Percentiles rank a stretch among this genome's conserved stretches.
Conservation (phyloP, 2,888 invertebrate genomes). For the Nemoura dubitans region DNA sequence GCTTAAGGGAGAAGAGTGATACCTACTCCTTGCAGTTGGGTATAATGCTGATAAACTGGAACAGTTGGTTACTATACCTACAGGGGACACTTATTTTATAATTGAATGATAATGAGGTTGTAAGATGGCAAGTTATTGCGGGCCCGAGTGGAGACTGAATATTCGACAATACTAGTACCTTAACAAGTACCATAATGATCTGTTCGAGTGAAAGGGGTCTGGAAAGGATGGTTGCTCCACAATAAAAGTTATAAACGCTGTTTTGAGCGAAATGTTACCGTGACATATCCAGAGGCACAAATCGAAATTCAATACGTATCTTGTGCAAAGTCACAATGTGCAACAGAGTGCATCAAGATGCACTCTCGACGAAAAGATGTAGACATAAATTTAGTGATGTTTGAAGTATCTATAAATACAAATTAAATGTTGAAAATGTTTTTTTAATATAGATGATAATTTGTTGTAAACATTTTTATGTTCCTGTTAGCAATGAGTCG, state of each 20-base stretch:
- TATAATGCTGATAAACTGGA: background rate
- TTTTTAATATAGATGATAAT: background rate
- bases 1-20: background rate
- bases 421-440: conserved; percentile 18
- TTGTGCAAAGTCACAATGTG: background rate
- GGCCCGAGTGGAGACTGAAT: conserved; percentile 25
- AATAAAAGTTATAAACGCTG: background rate
- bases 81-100: conserved; percentile 5
- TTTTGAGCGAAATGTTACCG: background rate
- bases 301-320: background rate
- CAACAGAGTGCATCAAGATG: background rate
- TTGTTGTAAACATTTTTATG: conserved; percentile 7
- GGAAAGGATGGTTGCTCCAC: background rate
- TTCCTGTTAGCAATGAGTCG: background rate
- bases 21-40: background rate
- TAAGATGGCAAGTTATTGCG: background rate
- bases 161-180: conserved; percentile 29
- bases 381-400: conserved; percentile 19
- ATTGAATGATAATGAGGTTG: background rate
- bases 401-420: background rate
- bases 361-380: background rate
- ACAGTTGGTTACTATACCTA: background rate
- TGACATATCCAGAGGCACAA: conserved; percentile 7
- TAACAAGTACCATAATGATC: background rate
- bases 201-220: background rate